Evolutionary conservation across 2,113 vertebrate genomes (phyloP).

Genomic region (Puma concolor): DNA sequence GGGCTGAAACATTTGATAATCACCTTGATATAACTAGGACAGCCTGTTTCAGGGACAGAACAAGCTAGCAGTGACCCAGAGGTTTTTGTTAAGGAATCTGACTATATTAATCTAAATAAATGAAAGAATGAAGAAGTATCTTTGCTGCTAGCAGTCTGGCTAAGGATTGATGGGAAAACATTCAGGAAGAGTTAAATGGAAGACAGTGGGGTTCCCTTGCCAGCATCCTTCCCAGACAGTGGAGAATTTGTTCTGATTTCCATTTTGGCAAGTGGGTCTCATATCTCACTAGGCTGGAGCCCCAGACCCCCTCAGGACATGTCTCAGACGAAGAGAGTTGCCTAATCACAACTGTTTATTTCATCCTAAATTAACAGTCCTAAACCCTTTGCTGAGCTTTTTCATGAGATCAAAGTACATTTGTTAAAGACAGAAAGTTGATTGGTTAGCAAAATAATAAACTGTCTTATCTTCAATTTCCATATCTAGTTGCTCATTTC

Average conservation of each 20-base stretch:
- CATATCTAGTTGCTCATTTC: background rate
- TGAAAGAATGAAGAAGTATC: background rate
- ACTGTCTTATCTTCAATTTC: background rate
- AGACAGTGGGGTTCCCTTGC: background rate
- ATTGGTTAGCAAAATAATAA: conserved; percentile 21
- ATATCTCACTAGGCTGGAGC: background rate
- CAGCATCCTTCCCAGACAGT: background rate
- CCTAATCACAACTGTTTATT: background rate
- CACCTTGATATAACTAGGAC: background rate
- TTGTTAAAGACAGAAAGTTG: background rate
- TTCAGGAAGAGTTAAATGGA: background rate
- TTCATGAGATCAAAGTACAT: conserved; percentile 14
- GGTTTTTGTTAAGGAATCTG: background rate
- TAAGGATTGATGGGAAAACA: background rate
- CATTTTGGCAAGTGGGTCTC: background rate
- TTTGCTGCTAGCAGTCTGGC: background rate
- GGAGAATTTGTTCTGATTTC: background rate
- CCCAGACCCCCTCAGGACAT: background rate
- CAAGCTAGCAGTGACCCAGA: background rate
- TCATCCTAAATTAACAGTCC: background rate
- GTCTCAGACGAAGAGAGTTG: background rate
- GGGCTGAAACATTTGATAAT: background rate
- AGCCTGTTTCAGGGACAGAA: background rate
- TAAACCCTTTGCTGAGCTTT: background rate
- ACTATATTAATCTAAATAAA: background rate